Percentiles rank a stretch among this genome's conserved stretches.
phyloP scores from a whole-genome alignment of 2,888 invertebrate genomes.

The Philonicus albiceps region DNA sequence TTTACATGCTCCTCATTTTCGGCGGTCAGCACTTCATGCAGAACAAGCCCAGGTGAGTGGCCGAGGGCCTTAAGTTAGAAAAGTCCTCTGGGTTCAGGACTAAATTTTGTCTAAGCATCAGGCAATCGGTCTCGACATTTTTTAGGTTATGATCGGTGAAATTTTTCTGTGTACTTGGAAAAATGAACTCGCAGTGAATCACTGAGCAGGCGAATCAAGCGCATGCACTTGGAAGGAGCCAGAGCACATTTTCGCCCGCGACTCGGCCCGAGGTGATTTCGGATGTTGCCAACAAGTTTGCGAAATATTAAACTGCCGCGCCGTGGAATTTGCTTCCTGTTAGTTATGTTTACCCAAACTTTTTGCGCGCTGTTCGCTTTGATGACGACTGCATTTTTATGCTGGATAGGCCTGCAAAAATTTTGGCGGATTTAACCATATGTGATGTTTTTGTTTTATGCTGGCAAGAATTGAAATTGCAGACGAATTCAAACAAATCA shows the following conservation, averaged over 20 bases:
- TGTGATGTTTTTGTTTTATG: no score
- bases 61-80: background rate
- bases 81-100: background rate
- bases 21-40: slow-evolving; percentile 95
- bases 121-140: background rate
- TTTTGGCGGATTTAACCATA: background rate
- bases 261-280: background rate
- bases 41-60: slow-evolving; percentile 76
- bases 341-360: background rate
- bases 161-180: background rate
- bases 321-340: background rate
- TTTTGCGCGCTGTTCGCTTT: background rate
- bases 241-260: background rate
- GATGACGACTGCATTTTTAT: background rate
- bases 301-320: background rate
- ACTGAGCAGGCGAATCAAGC: background rate
- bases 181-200: background rate
- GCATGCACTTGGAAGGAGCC: background rate
- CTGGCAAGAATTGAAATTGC: background rate
- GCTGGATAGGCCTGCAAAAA: background rate
- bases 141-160: slow-evolving; percentile 19
- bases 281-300: background rate
- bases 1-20: slow-evolving; percentile 94
- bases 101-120: background rate
- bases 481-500: background rate